These are phyloP conservation scores for Anagyrus pseudococci DNA, from an alignment of 2,888 invertebrate species.

Conservation along the genomic window DNA sequence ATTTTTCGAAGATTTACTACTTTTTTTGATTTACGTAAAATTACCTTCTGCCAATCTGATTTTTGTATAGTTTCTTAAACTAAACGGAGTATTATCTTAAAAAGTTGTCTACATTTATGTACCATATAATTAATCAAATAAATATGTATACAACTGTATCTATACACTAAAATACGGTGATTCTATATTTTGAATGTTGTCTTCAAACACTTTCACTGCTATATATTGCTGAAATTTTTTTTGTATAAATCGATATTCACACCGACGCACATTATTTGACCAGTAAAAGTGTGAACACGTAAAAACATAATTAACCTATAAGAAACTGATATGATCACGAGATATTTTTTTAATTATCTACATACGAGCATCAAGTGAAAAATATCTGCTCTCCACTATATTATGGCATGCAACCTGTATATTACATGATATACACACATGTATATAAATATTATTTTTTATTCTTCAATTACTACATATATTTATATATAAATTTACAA, in stretches of 20 bases:
- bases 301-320: slow-evolving; percentile 4
- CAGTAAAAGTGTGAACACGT: not conserved
- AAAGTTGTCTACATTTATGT: slow-evolving; percentile 8
- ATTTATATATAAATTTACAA: slow-evolving; percentile 10
- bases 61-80: not conserved
- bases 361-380: slow-evolving; percentile 1
- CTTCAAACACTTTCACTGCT: slow-evolving; percentile 33
- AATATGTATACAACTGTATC: slow-evolving; percentile 29
- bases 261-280: slow-evolving; percentile 33
- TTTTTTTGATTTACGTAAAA: not conserved
- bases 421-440: slow-evolving; percentile 10
- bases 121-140: not conserved
- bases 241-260: slow-evolving; percentile 38
- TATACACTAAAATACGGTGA: slow-evolving; percentile 30
- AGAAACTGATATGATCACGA: not conserved
- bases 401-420: slow-evolving; percentile 39
- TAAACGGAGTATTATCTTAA: not conserved
- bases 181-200: slow-evolving; percentile 19
- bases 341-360: slow-evolving; percentile 13
- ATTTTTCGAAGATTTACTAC: not conserved
- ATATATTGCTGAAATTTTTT: slow-evolving; percentile 34
- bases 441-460: slow-evolving; percentile 3
- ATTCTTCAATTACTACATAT: slow-evolving; percentile 16
- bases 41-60: not conserved
- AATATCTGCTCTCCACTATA: slow-evolving; percentile 13